Base-by-base conservation (phyloP, 2,113 vertebrate species). In the Jaculus jaculus region DNA sequence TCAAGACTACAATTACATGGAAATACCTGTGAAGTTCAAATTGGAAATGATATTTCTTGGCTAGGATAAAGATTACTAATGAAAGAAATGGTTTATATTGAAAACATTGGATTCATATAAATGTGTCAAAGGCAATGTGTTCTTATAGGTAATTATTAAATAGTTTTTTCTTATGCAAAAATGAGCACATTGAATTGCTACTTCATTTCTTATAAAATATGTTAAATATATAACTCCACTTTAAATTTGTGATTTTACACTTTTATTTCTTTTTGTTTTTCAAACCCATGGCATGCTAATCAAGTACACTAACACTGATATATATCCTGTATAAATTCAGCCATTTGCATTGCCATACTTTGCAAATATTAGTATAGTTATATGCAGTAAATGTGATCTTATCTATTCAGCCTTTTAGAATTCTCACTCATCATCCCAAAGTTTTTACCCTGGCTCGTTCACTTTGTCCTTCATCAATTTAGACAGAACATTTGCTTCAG, bases 301-400 rank as follows among this genome's bases (percentile, higher is more conserved):
- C 5, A 34, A 61, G 10, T 23, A 17, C n/a, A 15, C 5, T 61
- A 37, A 10, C 20, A 24, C 54, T 34, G 32, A 61, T 32, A 32
- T 80, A n/a, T 7, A 12, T 58, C 17, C 51, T 63, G 47, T 32
- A 11, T 10, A 68, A 5, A 1, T 84, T 93, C 61, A 88, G 61
- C 39, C 84, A 75, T 92, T 94, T 94, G 65, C 69, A 82, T 86
- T 73, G 77, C 30, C 74, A 69, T 63, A 79, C 51, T 95, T 91
- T 86, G 39, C 66, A 87, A 91, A 85, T 85, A 39, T 89, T 82
- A 34, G 2, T 66, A 20, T 71, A 80, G 75, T 89, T 89, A 91
- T 60, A 87, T 83, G 30, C 34, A 85, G n/a, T 73, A 86, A 74
- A 89, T 84, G n/a, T 5, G 60, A 86, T 79, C 18, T 79, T 81